A percentile compares a stretch with the other conserved stretches of the same genome.
These are phyloP conservation scores for Lottia gigantea DNA, from an alignment of 2,888 invertebrate species.

Conservation along the genomic window DNA sequence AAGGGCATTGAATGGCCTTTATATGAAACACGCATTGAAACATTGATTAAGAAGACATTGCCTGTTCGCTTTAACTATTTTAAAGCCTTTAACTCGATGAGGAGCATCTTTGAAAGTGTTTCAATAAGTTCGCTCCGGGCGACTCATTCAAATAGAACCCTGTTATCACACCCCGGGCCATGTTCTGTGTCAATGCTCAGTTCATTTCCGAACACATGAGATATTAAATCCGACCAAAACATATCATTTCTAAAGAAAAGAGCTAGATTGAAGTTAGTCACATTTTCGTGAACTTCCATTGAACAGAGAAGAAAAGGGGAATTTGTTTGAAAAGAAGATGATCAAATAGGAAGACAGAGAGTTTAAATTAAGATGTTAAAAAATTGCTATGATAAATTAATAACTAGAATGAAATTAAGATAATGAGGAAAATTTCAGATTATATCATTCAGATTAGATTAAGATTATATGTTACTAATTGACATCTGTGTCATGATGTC, in stretches of 20 bases:
- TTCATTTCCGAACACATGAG: slow-evolving; percentile 21
- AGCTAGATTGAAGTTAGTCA: slow-evolving; percentile 15
- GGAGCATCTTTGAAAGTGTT: slow-evolving; percentile 19
- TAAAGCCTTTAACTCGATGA: slow-evolving; percentile 17
- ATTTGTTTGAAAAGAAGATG: no score
- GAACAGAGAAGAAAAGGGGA: no score
- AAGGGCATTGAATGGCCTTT: slow-evolving; percentile 4
- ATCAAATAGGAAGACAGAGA: no score
- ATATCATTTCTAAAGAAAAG: slow-evolving; percentile 23
- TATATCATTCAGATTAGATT: no score
- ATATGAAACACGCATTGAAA: slow-evolving; percentile 9
- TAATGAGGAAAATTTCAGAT: no score
- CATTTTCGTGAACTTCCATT: no score
- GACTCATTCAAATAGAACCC: slow-evolving; percentile 11
- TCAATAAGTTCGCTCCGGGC: slow-evolving; percentile 18
- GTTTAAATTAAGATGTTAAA: no score
- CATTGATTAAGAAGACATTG: slow-evolving; percentile 22
- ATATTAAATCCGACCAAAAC: slow-evolving; percentile 23
- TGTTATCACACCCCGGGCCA: slow-evolving; percentile 7
- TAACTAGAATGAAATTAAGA: no score
- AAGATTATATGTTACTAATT: no score
- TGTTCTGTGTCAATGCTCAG: slow-evolving; percentile 15
- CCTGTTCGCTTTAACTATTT: slow-evolving; percentile 14
- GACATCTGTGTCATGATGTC: no score
- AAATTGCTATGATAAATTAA: no score